Evolutionary conservation across 2,797 vertebrate genomes (phyloP).

Genomic region (Morelia viridis): DNA sequence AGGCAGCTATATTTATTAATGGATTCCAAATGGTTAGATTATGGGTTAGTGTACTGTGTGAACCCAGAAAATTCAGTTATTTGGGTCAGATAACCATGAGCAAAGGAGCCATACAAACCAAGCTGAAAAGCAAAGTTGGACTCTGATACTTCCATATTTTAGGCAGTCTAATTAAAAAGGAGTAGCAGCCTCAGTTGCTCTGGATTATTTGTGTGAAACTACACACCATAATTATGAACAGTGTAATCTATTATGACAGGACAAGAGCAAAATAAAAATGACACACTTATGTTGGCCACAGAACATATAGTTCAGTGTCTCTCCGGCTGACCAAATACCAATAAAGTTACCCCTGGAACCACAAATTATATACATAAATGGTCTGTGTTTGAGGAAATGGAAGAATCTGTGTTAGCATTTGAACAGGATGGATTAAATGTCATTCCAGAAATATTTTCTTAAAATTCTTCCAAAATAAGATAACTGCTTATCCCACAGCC

Average conservation of each 20-base stretch:
- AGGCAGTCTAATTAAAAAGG: background rate
- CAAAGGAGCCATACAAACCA: background rate
- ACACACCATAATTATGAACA: background rate
- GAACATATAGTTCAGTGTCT: background rate
- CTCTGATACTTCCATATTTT: background rate
- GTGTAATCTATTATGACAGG: background rate
- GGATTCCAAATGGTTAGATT: background rate
- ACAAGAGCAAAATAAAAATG: background rate
- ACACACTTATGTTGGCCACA: background rate
- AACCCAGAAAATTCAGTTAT: background rate
- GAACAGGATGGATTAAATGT: background rate
- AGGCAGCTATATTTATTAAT: background rate
- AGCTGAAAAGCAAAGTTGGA: background rate
- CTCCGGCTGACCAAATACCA: background rate
- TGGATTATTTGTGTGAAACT: background rate
- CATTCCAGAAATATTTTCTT: background rate
- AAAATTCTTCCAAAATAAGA: background rate
- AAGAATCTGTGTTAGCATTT: background rate
- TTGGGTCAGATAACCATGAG: background rate
- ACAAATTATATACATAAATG: background rate
- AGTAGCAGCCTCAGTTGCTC: background rate
- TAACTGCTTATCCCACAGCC: rapidly evolving
- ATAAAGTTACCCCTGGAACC: background rate
- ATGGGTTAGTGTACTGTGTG: background rate
- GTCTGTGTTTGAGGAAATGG: background rate